A percentile compares a stretch with the other conserved stretches of the same genome.
These are phyloP conservation scores for Leucoptera coffeella DNA, from an alignment of 2,888 invertebrate species.

Conservation along the genomic window DNA sequence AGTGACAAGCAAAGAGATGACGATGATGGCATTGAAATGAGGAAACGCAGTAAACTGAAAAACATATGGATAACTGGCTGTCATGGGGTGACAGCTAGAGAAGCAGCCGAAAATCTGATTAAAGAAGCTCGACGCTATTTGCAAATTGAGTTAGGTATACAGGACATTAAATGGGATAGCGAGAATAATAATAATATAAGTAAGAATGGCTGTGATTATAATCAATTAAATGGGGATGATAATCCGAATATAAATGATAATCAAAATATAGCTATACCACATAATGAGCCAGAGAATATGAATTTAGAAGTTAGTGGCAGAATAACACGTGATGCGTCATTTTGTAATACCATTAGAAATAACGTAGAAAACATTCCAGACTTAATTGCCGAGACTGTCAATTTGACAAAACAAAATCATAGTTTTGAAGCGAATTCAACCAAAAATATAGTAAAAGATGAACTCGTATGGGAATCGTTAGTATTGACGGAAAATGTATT, in stretches of 20 bases:
- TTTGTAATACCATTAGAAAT: too few relatives aligned
- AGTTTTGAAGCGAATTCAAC: background rate
- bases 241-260: too few relatives aligned
- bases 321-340: too few relatives aligned
- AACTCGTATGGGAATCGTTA: constrained; percentile 30
- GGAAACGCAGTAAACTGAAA: constrained; percentile 61
- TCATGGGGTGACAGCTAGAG: constrained; percentile 70
- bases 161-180: constrained; percentile 60
- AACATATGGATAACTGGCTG: constrained; percentile 75
- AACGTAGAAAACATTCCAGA: too few relatives aligned
- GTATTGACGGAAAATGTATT: constrained; percentile 23
- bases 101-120: constrained; percentile 76
- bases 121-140: constrained; percentile 69
- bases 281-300: too few relatives aligned
- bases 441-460: constrained; percentile 10
- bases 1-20: constrained; percentile 69
- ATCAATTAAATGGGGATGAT: too few relatives aligned
- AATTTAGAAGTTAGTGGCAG: too few relatives aligned
- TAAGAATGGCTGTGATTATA: too few relatives aligned
- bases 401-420: too few relatives aligned
- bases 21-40: constrained; percentile 59
- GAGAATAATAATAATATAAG: background rate
- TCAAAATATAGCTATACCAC: background rate
- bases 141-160: constrained; percentile 67
- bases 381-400: too few relatives aligned